These are phyloP conservation scores for Phallusia fumigata DNA, from an alignment of 23 tunicate genomes.

Conservation along the genomic window DNA sequence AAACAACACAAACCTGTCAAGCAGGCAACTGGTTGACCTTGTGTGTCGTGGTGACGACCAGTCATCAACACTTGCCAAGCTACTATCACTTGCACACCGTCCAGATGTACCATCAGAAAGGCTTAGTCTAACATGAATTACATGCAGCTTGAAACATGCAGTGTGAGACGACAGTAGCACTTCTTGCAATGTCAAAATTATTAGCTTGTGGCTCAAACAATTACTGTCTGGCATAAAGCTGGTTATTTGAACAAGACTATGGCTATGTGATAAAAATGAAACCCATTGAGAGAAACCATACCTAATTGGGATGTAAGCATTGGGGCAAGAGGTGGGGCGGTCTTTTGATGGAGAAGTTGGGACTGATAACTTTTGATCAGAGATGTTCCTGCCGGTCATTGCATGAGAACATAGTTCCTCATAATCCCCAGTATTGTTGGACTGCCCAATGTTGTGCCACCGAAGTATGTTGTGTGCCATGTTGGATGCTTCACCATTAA, in stretches of 20 bases:
- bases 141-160: constrained; percentile 7
- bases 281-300: neutral
- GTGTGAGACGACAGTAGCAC: neutral
- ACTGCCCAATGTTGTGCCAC: constrained; percentile 13
- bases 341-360: neutral
- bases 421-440: neutral
- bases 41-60: constrained; percentile 29
- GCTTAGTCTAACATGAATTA: constrained; percentile 22
- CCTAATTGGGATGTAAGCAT: neutral
- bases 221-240: no score
- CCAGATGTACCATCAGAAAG: neutral
- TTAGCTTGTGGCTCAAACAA: no score
- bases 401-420: neutral
- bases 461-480: constrained; percentile 15
- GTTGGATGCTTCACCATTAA: constrained; percentile 28
- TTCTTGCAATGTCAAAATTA: neutral
- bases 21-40: constrained; percentile 19
- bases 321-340: neutral
- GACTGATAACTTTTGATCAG: neutral
- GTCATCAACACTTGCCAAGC: constrained; percentile 17
- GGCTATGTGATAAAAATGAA: no score
- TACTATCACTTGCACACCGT: neutral
- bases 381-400: neutral
- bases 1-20: constrained; percentile 18
- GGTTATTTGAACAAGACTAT: no score